Conservation (phyloP, 1,140 invertebrate genomes). For the Polyergus mexicanus region DNA sequence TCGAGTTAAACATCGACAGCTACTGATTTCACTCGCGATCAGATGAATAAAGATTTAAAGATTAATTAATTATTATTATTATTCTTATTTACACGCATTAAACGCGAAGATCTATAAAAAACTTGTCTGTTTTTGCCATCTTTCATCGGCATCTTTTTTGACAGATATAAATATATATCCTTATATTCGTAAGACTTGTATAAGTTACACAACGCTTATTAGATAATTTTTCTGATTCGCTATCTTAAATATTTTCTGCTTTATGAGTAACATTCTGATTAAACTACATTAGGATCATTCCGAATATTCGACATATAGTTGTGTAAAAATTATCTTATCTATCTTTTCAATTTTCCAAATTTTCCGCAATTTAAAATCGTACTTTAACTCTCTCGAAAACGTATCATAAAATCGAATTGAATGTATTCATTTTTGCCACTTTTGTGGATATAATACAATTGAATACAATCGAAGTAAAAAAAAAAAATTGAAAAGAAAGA, state of each 20-base stretch:
- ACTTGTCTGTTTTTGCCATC: neutral
- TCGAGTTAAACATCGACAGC: neutral
- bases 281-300: neutral
- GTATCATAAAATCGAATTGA: neutral
- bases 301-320: neutral
- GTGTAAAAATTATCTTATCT: neutral
- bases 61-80: neutral
- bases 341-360: neutral
- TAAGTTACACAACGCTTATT: conserved; percentile 12
- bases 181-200: neutral
- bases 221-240: neutral
- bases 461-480: neutral
- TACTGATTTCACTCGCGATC: neutral
- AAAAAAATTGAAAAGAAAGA: neutral
- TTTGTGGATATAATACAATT: neutral
- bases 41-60: conserved; percentile 1
- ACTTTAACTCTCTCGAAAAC: neutral
- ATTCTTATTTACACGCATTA: neutral
- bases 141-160: neutral
- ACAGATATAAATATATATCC: neutral
- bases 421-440: neutral
- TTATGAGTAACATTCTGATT: neutral
- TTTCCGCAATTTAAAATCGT: neutral
- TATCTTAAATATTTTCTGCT: neutral
- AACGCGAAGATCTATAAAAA: neutral